Percentiles rank a stretch among this genome's conserved stretches.
phyloP scores from a whole-genome alignment of 2,797 vertebrate species.

The Triplophysa bombifrons region DNA sequence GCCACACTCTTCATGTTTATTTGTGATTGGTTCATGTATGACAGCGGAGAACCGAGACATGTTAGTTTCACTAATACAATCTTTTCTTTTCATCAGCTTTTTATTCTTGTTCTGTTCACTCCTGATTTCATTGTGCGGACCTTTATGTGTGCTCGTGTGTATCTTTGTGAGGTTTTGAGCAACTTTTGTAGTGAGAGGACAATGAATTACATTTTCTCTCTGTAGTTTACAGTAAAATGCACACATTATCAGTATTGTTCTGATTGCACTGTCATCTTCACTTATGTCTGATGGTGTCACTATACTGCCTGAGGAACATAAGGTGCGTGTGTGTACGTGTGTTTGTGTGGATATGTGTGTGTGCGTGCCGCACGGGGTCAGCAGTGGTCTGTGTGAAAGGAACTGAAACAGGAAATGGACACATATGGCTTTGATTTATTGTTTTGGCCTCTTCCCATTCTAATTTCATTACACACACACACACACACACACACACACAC shows the following conservation, averaged over 20 bases:
- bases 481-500: conserved; percentile 49
- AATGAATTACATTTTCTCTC: not conserved
- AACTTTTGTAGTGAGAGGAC: conserved; percentile 2
- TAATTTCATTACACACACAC: conserved; percentile 78
- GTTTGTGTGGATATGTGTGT: conserved; percentile 18
- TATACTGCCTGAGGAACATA: conserved; percentile 68
- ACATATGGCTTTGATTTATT: conserved; percentile 90
- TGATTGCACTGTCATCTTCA: conserved; percentile 86
- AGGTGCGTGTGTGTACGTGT: conserved; percentile 27
- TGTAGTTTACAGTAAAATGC: conserved; percentile 29
- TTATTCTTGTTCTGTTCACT: conserved; percentile 61
- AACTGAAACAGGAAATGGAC: conserved; percentile 90
- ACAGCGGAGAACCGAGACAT: conserved; percentile 82
- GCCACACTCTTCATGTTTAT: conserved; percentile 89
- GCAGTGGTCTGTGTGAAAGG: conserved; percentile 81
- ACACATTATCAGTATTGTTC: conserved; percentile 79
- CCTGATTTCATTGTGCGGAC: conserved; percentile 1
- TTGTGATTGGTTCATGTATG: conserved; percentile 83
- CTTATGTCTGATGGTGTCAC: conserved; percentile 86
- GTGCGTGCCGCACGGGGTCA: conserved; percentile 48
- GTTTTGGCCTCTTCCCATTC: conserved; percentile 83
- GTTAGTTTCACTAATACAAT: conserved; percentile 88
- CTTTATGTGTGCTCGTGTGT: not conserved
- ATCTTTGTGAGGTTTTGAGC: not conserved
- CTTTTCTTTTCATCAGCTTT: conserved; percentile 91